phyloP scores from a whole-genome alignment of 2,888 invertebrate genomes.

The Lordiphosa andalusiaca region DNA sequence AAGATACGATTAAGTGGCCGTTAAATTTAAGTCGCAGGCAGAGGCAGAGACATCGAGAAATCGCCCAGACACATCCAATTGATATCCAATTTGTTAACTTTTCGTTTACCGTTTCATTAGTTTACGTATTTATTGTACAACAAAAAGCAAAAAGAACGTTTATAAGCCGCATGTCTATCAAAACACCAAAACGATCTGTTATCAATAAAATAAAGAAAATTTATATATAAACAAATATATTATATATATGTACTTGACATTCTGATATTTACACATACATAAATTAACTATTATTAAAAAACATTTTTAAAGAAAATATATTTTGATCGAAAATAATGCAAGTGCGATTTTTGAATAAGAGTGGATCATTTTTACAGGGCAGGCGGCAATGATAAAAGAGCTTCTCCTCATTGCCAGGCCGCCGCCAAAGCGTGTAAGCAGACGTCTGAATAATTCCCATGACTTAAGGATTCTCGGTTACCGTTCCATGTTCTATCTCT shows the following conservation, averaged over 20 bases:
- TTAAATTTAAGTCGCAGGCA: conserved; percentile 50
- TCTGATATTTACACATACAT: conserved; percentile 69
- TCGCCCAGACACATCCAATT: conserved; percentile 44
- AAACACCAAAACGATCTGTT: conserved; percentile 72
- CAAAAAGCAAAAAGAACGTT: conserved; percentile 21
- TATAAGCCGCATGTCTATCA: conserved; percentile 66
- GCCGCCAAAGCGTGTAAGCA: too few species aligned
- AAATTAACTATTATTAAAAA: conserved; percentile 67
- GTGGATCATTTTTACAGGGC: too few species aligned
- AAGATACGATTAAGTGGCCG: conserved; percentile 68
- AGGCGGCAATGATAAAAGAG: too few species aligned
- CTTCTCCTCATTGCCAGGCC: too few species aligned
- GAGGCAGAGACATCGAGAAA: conserved; percentile 57
- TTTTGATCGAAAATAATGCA: conserved; percentile 34
- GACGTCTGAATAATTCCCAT: too few species aligned
- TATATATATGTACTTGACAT: conserved; percentile 67
- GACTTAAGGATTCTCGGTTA: too few species aligned
- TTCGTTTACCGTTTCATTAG: conserved; percentile 38
- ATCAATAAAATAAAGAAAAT: conserved; percentile 46
- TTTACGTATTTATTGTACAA: conserved; percentile 26
- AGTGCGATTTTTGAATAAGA: too few species aligned
- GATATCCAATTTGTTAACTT: conserved; percentile 56
- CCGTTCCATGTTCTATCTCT: too few species aligned
- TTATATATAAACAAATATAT: conserved; percentile 32
- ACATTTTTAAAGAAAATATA: conserved; percentile 63